Evolutionary conservation across 2,888 invertebrate genomes (phyloP).

Genomic region (Lamellibrachia satsuma): DNA sequence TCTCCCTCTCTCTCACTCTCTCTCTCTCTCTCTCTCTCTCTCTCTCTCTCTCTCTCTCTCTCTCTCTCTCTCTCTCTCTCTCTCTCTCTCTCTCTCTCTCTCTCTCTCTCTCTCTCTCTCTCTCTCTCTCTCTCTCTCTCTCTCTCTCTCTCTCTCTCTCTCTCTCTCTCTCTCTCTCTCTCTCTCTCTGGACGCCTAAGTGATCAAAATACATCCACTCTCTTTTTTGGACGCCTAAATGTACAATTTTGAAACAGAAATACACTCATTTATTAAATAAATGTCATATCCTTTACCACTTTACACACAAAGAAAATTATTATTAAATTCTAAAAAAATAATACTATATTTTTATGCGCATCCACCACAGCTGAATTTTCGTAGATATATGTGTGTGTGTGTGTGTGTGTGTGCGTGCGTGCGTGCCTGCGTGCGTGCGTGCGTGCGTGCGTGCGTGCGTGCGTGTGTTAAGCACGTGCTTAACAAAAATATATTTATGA

Average conservation of each 20-base stretch:
- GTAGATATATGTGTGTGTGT: too few relatives aligned
- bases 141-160: neutral
- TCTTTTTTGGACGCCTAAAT: too few relatives aligned
- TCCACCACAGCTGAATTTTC: too few relatives aligned
- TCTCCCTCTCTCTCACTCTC: slow-evolving; percentile 11
- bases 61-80: slow-evolving; percentile 13
- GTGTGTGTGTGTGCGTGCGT: neutral
- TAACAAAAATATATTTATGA: too few relatives aligned
- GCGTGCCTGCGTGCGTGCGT: neutral
- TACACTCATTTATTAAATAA: too few relatives aligned
- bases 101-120: neutral
- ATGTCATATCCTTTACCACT: too few relatives aligned
- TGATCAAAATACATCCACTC: too few relatives aligned
- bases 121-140: neutral
- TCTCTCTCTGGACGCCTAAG: neutral
- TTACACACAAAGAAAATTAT: too few relatives aligned
- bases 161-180: neutral
- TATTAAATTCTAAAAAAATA: too few relatives aligned
- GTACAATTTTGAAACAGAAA: too few relatives aligned
- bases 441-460: neutral
- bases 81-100: neutral
- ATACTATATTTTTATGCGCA: too few relatives aligned
- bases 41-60: slow-evolving; percentile 3
- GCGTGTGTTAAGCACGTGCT: neutral
- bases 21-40: slow-evolving; percentile 13